Conservation (phyloP, 2,797 vertebrate species). For the Cygnus olor region DNA sequence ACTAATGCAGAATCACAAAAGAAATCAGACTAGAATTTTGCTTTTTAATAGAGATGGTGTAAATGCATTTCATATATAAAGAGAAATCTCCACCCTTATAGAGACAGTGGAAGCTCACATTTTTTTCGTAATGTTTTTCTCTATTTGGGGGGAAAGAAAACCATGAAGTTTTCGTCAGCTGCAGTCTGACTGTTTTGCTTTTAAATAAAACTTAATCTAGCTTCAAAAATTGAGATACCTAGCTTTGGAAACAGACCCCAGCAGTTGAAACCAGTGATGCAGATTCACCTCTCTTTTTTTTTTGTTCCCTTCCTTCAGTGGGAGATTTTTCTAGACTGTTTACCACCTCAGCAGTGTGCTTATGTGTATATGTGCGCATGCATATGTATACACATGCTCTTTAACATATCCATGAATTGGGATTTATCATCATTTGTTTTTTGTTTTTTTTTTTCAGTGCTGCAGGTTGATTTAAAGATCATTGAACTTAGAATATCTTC, state of each 20-base stretch:
- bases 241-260: background rate
- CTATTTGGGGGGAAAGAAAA: background rate
- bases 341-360: background rate
- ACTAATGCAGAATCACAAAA: background rate
- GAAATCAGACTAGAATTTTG: background rate
- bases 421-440: background rate
- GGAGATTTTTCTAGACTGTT: background rate
- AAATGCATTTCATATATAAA: background rate
- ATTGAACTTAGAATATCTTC: background rate
- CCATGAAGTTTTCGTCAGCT: background rate
- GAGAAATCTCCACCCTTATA: background rate
- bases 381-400: rapidly evolving
- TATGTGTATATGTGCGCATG: no score
- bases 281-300: background rate
- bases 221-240: background rate
- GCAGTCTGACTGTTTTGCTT: background rate
- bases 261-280: background rate
- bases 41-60: background rate
- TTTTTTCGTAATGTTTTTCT: background rate
- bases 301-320: background rate
- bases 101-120: background rate
- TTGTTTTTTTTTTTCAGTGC: background rate
- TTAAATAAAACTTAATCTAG: background rate
- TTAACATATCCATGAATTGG: background rate
- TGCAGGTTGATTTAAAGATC: background rate